Evolutionary conservation across 2,113 vertebrate genomes (phyloP).

Genomic region (Cephalopholis sonnerati): DNA sequence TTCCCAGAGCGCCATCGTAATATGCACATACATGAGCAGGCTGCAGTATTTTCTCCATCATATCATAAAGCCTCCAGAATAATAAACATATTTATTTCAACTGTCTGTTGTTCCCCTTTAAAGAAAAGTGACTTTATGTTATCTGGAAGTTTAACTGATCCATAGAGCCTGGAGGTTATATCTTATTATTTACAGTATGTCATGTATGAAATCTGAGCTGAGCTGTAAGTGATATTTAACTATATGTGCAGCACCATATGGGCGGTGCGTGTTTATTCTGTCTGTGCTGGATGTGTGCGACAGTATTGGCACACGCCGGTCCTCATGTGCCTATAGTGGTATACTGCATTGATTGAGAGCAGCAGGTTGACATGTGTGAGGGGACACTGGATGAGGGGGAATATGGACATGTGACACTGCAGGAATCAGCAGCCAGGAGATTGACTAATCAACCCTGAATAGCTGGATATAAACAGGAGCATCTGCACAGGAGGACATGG

Average conservation of each 20-base stretch:
- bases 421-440: constrained; percentile 6
- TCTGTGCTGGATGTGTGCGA: background rate
- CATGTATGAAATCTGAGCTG: background rate
- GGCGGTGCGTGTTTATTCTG: background rate
- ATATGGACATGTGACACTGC: background rate
- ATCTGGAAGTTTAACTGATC: background rate
- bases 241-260: background rate
- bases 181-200: background rate
- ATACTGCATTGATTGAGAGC: constrained; percentile 30
- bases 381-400: background rate
- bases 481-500: background rate
- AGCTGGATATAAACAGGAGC: constrained; percentile 2
- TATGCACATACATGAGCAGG: too few relatives aligned
- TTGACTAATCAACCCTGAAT: background rate
- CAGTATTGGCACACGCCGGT: background rate
- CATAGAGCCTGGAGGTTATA: background rate
- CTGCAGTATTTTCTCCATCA: too few relatives aligned
- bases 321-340: background rate
- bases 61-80: too few relatives aligned
- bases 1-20: too few relatives aligned
- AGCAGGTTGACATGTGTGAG: constrained; percentile 19
- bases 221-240: background rate
- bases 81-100: too few relatives aligned
- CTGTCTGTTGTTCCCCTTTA: too few relatives aligned
- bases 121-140: too few relatives aligned